Conservation (phyloP, 2,797 vertebrate genomes). For the Brotula barbata region DNA sequence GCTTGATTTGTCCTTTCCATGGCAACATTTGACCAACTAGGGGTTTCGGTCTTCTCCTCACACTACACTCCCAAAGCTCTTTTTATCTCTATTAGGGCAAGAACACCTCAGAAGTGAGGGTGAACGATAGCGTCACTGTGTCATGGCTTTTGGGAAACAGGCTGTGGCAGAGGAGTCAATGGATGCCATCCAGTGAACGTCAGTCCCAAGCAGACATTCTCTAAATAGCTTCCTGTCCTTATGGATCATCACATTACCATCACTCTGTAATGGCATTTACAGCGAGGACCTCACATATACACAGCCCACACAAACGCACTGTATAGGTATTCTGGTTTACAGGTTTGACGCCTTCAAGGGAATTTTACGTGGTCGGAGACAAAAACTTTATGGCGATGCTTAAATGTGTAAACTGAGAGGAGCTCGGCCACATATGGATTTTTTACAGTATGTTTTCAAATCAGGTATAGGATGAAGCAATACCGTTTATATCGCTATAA, state of each 20-base stretch:
- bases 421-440: too few relatives aligned
- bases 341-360: background rate
- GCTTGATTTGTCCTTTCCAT: background rate
- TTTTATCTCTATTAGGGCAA: slow-evolving; percentile 14
- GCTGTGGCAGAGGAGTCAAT: slow-evolving; percentile 40
- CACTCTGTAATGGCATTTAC: slow-evolving; percentile 40
- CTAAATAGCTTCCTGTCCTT: slow-evolving; percentile 68
- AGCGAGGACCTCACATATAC: slow-evolving; percentile 15
- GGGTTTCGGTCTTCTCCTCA: background rate
- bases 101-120: slow-evolving; percentile 20
- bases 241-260: slow-evolving; percentile 64
- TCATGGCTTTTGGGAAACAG: slow-evolving; percentile 71
- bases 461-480: too few relatives aligned
- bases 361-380: too few relatives aligned
- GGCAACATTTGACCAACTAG: slow-evolving; percentile 6
- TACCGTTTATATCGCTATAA: too few relatives aligned
- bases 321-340: background rate
- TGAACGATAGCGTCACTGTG: slow-evolving; percentile 58
- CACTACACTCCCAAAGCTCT: slow-evolving; percentile 3
- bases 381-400: too few relatives aligned
- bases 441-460: too few relatives aligned
- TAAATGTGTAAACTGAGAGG: too few relatives aligned
- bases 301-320: slow-evolving; percentile 16
- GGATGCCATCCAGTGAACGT: slow-evolving; percentile 43
- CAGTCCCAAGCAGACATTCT: slow-evolving; percentile 58